Evolutionary conservation across 2,888 invertebrate genomes (phyloP).

Genomic region (Synergus japonicus): DNA sequence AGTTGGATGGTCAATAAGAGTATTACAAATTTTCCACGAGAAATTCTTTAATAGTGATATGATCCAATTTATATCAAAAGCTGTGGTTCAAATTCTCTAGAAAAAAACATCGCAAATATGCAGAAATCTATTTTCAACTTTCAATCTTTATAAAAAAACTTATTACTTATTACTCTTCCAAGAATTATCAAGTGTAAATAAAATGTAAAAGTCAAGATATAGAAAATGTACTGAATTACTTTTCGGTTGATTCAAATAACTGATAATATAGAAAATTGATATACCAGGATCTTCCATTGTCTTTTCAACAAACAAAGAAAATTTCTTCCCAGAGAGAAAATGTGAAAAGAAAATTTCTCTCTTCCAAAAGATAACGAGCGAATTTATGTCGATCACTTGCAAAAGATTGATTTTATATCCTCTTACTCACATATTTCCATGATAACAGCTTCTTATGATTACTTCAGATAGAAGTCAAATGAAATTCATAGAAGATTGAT

Average conservation of each 20-base stretch:
- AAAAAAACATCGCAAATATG: neutral
- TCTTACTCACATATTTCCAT: slow-evolving; percentile 2
- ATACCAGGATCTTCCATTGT: neutral
- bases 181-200: no score
- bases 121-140: neutral
- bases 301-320: neutral
- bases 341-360: neutral
- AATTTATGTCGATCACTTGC: neutral
- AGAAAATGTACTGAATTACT: no score
- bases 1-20: neutral
- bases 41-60: neutral
- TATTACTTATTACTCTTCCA: no score
- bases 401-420: slow-evolving; percentile 3
- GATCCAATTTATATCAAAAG: neutral
- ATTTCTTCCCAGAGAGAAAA: neutral
- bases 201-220: no score
- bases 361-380: neutral
- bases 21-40: neutral
- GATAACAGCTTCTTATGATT: slow-evolving; percentile 16
- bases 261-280: neutral
- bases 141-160: no score
- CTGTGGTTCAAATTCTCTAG: neutral
- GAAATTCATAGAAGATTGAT: no score
- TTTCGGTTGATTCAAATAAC: neutral
- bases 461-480: neutral